phyloP scores from a whole-genome alignment of 2,113 vertebrate genomes.

The Sigmodon hispidus region DNA sequence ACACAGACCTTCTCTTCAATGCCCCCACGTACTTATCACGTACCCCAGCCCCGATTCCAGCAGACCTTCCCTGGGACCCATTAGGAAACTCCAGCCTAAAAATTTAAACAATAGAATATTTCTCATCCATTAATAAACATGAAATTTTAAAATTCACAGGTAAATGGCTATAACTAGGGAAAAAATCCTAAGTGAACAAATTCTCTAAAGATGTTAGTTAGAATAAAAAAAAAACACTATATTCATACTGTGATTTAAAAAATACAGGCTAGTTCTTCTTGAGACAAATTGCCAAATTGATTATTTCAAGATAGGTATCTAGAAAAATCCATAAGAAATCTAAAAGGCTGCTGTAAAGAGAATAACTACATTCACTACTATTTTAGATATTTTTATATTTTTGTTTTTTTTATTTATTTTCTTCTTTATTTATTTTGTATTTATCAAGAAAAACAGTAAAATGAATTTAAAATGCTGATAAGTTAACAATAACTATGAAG shows the following conservation, averaged over 20 bases:
- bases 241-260: conserved; percentile 13
- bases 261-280: neutral
- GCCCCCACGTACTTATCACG: accelerated
- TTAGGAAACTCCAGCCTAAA: neutral
- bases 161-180: neutral
- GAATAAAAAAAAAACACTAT: neutral
- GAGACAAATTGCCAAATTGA: neutral
- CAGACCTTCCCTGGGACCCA: neutral
- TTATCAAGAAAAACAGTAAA: too few species aligned
- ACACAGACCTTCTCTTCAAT: neutral
- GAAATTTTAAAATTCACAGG: neutral
- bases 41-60: neutral
- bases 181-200: neutral
- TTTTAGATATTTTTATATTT: too few species aligned
- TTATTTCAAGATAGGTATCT: neutral
- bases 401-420: too few species aligned
- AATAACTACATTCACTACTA: neutral
- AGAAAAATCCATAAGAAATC: neutral
- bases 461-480: too few species aligned
- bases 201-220: neutral
- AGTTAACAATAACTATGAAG: too few species aligned
- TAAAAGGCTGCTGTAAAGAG: neutral
- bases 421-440: too few species aligned
- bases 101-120: neutral
- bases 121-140: neutral